Evolutionary conservation across 2,888 invertebrate species (phyloP), one percentile per base, ranked within the genome.

Genomic region (Rotaria sp.): DNA sequence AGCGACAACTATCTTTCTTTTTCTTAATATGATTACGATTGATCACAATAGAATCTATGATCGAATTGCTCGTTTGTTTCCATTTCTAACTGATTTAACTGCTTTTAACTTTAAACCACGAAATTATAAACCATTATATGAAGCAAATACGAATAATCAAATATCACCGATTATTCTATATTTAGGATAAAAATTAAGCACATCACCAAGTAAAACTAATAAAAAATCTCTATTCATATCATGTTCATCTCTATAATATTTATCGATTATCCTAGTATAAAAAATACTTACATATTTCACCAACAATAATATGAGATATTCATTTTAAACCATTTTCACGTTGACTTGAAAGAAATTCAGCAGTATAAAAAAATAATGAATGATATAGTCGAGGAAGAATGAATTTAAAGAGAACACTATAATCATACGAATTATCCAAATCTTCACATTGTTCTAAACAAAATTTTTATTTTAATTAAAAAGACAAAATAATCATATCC

Each of bases 251-350:
- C 85, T 84, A 50, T 50, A 50, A 15, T 50, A 50, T 50, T 50
- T 13, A 50, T 24, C 15, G 15, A 50, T 50, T 50, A 50, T 50
- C 15, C 13, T 13, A 50, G 13, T 18, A 15, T 50, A 50, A 86
- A 50, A 86, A 55, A 10, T 38, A 26, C 75, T 41, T 75, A 75
- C 75, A 35, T 11, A 75, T 95, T 93, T 99, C 99, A 91, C 99
- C 98, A 4, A 99, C 96, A 86, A 99, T 95, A 0, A 99, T 96
- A 89, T 99, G 98, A 26, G 96, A 96, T 50, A 99, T 94, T 0
- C 98, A 98, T 84, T 97, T 92, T 84, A 99, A 91, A 0, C 98
- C 98, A 11, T 94, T 94, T 91, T 98, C 98, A 85, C 99, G 92
- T 90, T 96, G 96, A 88, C 97, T 93, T 88, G 99, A 91, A 86